Percentiles rank a stretch among this genome's conserved stretches.
Evolutionary conservation across 2,113 vertebrate species (phyloP).

Genomic region (Hiodon tergisus): DNA sequence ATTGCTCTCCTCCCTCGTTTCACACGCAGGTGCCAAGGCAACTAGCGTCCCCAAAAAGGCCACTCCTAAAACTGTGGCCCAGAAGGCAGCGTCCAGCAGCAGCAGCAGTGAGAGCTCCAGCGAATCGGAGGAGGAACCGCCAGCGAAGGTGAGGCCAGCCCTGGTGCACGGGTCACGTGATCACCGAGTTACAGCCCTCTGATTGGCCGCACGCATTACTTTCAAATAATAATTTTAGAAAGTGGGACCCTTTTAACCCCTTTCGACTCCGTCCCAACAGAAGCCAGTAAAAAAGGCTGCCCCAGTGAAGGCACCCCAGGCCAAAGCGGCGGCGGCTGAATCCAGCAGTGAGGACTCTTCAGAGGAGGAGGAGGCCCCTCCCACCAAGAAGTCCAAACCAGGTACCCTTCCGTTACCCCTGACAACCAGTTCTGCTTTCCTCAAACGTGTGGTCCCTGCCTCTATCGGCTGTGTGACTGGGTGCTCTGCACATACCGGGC

Average conservation of each 20-base stretch:
- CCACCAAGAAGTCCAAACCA: slow-evolving; percentile 62
- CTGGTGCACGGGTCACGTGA: no score
- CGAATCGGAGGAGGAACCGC: slow-evolving; percentile 60
- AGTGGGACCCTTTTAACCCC: no score
- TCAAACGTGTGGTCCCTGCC: neutral
- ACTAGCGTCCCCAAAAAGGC: slow-evolving; percentile 37
- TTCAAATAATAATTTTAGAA: no score
- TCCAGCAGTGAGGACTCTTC: slow-evolving; percentile 63
- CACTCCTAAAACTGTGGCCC: slow-evolving; percentile 20
- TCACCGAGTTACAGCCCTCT: no score
- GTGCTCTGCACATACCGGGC: neutral
- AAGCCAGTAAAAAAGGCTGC: slow-evolving; percentile 37
- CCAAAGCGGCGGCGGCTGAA: slow-evolving; percentile 37
- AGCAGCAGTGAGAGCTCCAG: slow-evolving; percentile 64
- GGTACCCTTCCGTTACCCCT: slow-evolving; percentile 38
- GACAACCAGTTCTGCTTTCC: neutral
- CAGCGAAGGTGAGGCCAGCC: slow-evolving; percentile 51
- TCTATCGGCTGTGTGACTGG: neutral
- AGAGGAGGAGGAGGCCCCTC: slow-evolving; percentile 59
- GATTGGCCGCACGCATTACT: no score
- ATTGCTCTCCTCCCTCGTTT: neutral
- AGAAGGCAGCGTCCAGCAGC: slow-evolving; percentile 58
- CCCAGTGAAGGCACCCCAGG: slow-evolving; percentile 30
- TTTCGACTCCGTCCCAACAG: slow-evolving; percentile 29
- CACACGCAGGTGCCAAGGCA: slow-evolving; percentile 42